A percentile compares a stretch with the other conserved stretches of the same genome.
Conservation (phyloP, 1,140 invertebrate genomes). For the Neomicropteryx cornuta region DNA sequence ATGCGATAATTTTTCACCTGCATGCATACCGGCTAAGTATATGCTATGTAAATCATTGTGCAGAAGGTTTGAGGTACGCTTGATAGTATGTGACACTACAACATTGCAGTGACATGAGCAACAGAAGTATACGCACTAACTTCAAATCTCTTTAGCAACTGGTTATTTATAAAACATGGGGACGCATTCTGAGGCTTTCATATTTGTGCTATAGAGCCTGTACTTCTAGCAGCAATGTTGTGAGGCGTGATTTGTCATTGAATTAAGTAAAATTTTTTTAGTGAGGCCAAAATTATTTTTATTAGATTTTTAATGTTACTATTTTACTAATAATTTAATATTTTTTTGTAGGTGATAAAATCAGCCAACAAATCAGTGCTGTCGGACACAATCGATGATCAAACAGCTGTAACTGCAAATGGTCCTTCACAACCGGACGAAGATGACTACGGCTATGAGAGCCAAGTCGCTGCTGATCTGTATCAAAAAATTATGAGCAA, state of each 20-base stretch:
- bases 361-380: constrained; percentile 79
- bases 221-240: background rate
- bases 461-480: constrained; percentile 64
- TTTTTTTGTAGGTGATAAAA: constrained; percentile 67
- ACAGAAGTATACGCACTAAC: no score
- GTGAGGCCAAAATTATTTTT: constrained; percentile 42
- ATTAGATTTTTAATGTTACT: background rate
- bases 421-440: constrained; percentile 71
- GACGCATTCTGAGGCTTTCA: background rate
- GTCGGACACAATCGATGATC: constrained; percentile 67
- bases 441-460: constrained; percentile 83
- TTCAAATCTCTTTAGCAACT: no score
- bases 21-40: no score
- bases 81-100: no score
- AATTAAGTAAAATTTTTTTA: constrained; percentile 5
- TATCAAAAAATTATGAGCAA: constrained; percentile 79
- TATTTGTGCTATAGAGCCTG: background rate
- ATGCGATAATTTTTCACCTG: no score
- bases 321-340: constrained; percentile 36
- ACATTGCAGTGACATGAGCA: no score
- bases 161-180: background rate
- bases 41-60: no score
- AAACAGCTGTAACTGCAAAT: constrained; percentile 61
- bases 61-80: no score
- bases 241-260: background rate